phyloP scores from a whole-genome alignment of 2,113 vertebrate genomes.

The Ctenodactylus gundi region DNA sequence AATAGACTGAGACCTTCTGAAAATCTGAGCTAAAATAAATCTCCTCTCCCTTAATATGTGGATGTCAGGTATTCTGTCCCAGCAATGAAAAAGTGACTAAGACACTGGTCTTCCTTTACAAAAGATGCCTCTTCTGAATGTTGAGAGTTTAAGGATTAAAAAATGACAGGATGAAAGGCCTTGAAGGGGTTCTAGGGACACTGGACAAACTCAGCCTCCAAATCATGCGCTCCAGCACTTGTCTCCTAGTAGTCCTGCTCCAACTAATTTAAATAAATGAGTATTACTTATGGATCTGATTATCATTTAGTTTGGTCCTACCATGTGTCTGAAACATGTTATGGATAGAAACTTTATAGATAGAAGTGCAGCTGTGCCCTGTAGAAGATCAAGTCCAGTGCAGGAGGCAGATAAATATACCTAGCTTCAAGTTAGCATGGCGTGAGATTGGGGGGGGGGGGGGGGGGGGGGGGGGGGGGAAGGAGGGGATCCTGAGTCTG shows the following conservation, averaged over 20 bases:
- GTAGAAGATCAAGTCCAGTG: neutral
- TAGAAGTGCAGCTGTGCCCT: neutral
- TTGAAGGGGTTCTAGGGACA: neutral
- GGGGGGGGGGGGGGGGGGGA: neutral
- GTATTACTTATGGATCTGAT: neutral
- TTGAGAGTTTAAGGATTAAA: neutral
- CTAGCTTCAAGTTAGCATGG: too few relatives aligned
- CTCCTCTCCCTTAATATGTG: too few relatives aligned
- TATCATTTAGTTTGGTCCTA: neutral
- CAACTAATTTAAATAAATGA: neutral
- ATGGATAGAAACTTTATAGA: neutral
- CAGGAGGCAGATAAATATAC: rapidly evolving
- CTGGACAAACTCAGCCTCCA: neutral
- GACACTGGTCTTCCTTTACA: neutral
- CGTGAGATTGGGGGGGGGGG: neutral
- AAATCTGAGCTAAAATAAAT: too few relatives aligned
- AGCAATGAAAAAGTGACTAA: too few relatives aligned
- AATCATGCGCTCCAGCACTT: neutral
- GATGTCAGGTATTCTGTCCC: too few relatives aligned
- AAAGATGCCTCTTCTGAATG: neutral
- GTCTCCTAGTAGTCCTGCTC: neutral
- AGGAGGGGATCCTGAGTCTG: neutral
- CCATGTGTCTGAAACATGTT: neutral
- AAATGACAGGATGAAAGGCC: neutral
- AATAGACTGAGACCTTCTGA: too few relatives aligned